These are phyloP conservation scores for Psephotus haematonotus DNA, from an alignment of 2,113 vertebrate species.

Conservation along the genomic window DNA sequence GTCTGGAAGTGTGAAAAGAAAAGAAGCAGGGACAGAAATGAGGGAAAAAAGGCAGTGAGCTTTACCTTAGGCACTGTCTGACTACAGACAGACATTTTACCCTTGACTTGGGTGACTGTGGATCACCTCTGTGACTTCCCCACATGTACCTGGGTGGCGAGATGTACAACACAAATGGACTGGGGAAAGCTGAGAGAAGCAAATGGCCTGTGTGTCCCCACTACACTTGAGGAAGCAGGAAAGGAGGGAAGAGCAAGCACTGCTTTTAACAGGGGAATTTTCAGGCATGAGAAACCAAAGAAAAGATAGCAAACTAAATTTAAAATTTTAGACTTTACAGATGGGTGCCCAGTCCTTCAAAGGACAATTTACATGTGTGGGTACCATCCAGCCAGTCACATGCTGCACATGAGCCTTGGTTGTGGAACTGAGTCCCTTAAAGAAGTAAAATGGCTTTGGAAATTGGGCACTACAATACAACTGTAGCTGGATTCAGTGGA, in stretches of 20 bases:
- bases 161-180: not conserved
- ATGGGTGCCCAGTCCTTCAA: not conserved
- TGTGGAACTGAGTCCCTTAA: not conserved
- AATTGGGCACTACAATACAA: not conserved
- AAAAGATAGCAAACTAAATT: not conserved
- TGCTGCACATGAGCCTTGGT: not conserved
- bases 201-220: not conserved
- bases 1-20: not conserved
- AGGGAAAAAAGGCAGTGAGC: not conserved
- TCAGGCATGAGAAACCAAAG: not conserved
- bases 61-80: not conserved
- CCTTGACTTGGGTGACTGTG: not conserved
- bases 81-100: not conserved
- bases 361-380: not conserved
- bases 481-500: not conserved
- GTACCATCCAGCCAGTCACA: not conserved
- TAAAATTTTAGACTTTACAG: not conserved
- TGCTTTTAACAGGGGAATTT: not conserved
- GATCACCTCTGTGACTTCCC: not conserved
- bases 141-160: not conserved
- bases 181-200: not conserved
- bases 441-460: not conserved
- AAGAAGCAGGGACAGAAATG: not conserved
- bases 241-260: not conserved
- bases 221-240: not conserved